Evolutionary conservation across 2,888 invertebrate species (phyloP).

Genomic region (Rotaria magnacalcarata): DNA sequence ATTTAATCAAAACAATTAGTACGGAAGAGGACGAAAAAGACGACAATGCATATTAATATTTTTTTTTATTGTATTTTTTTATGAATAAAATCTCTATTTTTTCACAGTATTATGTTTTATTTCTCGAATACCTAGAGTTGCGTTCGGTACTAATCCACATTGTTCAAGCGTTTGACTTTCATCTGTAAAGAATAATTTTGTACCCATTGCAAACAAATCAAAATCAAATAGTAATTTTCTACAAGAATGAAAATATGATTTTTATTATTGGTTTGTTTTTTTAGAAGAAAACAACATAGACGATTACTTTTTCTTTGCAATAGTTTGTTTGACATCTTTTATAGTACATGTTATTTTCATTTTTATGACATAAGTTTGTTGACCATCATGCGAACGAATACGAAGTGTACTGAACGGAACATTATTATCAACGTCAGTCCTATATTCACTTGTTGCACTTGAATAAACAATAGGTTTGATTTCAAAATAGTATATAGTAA

Average conservation of each 20-base stretch:
- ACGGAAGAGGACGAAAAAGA: not conserved
- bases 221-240: constrained; percentile 48
- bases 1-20: not conserved
- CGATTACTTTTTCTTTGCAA: constrained; percentile 52
- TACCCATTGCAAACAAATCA: constrained; percentile 53
- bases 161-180: constrained; percentile 51
- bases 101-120: not conserved
- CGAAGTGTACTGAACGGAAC: constrained; percentile 53
- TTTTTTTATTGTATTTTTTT: not conserved
- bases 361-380: constrained; percentile 56
- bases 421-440: not conserved
- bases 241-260: not conserved
- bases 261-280: not conserved
- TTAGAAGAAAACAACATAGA: not conserved
- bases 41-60: not conserved
- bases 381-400: constrained; percentile 54
- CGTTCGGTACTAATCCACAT: constrained; percentile 56
- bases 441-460: not conserved
- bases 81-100: not conserved
- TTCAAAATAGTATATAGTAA: not conserved
- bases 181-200: constrained; percentile 51
- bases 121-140: constrained; percentile 47
- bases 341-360: constrained; percentile 56
- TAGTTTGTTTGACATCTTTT: constrained; percentile 53
- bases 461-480: not conserved